Conservation (phyloP, 2,113 vertebrate species). For the Mus spicilegus region DNA sequence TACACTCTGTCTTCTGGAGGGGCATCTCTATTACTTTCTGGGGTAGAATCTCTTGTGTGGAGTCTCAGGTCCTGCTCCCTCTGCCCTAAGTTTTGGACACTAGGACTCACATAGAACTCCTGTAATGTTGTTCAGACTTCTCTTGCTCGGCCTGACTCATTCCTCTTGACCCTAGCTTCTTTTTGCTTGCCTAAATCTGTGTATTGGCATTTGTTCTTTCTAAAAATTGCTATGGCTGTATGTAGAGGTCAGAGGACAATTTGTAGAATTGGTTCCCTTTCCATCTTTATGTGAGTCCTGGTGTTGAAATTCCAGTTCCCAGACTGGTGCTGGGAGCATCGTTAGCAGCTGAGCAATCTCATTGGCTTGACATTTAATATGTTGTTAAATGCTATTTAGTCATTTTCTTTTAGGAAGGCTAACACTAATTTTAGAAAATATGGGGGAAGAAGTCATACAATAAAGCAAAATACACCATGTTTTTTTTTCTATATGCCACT, state of each 20-base stretch:
- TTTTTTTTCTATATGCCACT: neutral
- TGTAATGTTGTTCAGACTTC: neutral
- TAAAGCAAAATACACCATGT: neutral
- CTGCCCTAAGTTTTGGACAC: accelerated
- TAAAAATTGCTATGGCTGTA: neutral
- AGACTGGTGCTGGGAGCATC: neutral
- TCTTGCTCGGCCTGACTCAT: neutral
- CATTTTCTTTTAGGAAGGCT: neutral
- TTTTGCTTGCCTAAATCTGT: neutral
- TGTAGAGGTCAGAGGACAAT: neutral
- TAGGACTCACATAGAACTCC: accelerated
- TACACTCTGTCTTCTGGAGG: neutral
- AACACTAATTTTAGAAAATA: conserved; percentile 44
- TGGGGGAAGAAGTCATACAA: neutral
- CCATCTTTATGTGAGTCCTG: neutral
- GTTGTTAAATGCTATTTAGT: neutral
- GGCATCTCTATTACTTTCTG: neutral
- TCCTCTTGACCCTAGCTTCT: neutral
- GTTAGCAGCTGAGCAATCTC: neutral
- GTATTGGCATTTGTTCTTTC: neutral
- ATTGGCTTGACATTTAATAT: neutral
- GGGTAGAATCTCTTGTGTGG: neutral
- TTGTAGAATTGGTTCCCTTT: neutral
- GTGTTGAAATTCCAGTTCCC: neutral
- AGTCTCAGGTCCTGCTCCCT: neutral